phyloP scores from a whole-genome alignment of 2,113 vertebrate species.

The Haliaeetus leucogaster region DNA sequence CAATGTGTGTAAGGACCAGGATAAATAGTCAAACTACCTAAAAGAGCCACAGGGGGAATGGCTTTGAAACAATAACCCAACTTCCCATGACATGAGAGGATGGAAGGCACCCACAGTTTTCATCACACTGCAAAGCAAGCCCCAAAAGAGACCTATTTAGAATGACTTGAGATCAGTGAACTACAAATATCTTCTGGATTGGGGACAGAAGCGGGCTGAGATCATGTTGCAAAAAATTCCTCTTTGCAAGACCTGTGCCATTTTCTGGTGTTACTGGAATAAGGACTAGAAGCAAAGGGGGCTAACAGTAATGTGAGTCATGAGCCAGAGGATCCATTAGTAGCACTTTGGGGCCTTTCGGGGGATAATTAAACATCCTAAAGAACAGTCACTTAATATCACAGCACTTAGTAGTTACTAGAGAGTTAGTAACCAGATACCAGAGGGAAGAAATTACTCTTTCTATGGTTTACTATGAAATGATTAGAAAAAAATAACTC shows the following conservation, averaged over 20 bases:
- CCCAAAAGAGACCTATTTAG: not conserved
- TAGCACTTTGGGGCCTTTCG: slow-evolving; percentile 4
- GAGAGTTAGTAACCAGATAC: not conserved
- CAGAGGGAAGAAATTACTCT: not conserved
- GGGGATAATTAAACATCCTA: slow-evolving; percentile 31
- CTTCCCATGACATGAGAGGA: not conserved
- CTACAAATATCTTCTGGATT: not conserved
- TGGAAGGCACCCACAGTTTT: not conserved
- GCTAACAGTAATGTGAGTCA: not conserved
- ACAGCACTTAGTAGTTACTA: not conserved
- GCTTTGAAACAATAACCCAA: not conserved
- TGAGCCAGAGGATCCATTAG: slow-evolving; percentile 42
- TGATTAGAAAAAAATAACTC: not conserved
- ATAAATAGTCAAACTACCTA: not conserved
- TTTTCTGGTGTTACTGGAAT: not conserved
- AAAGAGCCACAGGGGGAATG: not conserved
- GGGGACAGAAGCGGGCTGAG: not conserved
- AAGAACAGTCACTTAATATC: slow-evolving; percentile 21
- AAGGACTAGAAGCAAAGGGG: not conserved
- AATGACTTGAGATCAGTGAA: not conserved
- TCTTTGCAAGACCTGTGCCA: not conserved
- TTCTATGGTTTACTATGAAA: not conserved
- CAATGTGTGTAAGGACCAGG: not conserved
- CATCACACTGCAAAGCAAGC: not conserved
- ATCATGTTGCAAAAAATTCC: not conserved